Evolutionary conservation across 2,888 invertebrate species (phyloP).

Genomic region (Drosophila diplacantha): DNA sequence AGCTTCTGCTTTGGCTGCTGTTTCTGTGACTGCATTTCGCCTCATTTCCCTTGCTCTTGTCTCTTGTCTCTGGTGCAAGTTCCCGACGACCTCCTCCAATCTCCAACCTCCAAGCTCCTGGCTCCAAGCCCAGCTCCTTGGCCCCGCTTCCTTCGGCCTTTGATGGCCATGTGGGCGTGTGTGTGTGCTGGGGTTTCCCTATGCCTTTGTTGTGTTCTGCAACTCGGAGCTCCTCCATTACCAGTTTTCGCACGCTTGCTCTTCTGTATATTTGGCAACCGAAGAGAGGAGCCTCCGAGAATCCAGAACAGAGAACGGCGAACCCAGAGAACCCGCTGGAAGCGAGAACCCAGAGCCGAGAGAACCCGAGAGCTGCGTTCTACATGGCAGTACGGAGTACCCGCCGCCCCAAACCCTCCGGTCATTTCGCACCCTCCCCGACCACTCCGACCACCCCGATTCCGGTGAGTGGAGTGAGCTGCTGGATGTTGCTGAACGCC

Average conservation of each 20-base stretch:
- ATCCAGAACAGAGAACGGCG: constrained; percentile 38
- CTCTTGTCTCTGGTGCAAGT: constrained; percentile 16
- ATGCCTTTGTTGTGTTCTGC: constrained; percentile 22
- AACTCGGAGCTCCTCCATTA: constrained; percentile 58
- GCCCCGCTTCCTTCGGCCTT: constrained; percentile 26
- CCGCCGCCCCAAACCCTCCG: constrained; percentile 7
- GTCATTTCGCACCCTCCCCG: constrained; percentile 7
- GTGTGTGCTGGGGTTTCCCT: constrained; percentile 23
- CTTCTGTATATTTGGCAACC: constrained; percentile 24
- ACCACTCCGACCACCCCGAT: background rate
- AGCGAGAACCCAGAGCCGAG: constrained; percentile 4
- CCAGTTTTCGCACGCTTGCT: constrained; percentile 70
- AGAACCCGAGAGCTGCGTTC: constrained; percentile 33
- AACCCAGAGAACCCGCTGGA: constrained; percentile 13
- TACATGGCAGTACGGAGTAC: background rate
- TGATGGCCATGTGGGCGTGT: background rate
- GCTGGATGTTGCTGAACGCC: constrained; percentile 67
- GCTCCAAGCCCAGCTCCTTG: background rate
- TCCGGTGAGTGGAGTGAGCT: constrained; percentile 19
- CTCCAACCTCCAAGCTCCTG: background rate
- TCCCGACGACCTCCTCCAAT: background rate
- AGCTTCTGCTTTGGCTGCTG: constrained; percentile 20
- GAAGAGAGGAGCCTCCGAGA: constrained; percentile 9
- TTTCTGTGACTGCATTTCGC: constrained; percentile 50
- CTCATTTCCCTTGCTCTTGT: constrained; percentile 53